Conservation (phyloP, 2,113 vertebrate species). For the Hemibagrus wyckioides region DNA sequence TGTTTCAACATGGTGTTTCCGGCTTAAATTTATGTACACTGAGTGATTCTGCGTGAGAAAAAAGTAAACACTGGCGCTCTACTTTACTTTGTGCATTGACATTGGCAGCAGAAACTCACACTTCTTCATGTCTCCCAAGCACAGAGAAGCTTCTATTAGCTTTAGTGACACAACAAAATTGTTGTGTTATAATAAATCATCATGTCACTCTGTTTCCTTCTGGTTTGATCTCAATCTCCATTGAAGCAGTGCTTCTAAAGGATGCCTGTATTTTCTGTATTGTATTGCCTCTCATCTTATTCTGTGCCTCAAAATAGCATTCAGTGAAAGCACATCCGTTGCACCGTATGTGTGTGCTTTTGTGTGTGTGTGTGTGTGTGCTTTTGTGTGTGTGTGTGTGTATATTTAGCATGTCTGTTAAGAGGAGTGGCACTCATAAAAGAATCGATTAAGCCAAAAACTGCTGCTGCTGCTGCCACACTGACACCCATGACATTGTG, state of each 20-base stretch:
- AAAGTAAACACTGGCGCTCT: conserved; percentile 25
- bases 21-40: not conserved
- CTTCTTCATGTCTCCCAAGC: not conserved
- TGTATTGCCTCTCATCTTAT: conserved; percentile 52
- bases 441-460: conserved; percentile 42
- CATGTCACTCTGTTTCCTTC: not conserved
- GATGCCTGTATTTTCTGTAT: conserved; percentile 44
- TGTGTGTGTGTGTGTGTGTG: not conserved
- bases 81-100: not conserved
- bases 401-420: conserved; percentile 52
- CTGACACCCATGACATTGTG: conserved; percentile 4
- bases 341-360: conserved; percentile 4
- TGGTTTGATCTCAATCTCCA: conserved; percentile 33
- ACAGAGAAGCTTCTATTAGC: conserved; percentile 2
- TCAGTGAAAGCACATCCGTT: conserved; percentile 47
- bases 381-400: conserved; percentile 8
- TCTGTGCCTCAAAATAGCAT: conserved; percentile 54
- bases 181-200: not conserved
- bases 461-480: conserved; percentile 6
- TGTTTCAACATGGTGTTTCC: conserved; percentile 31
- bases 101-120: not conserved
- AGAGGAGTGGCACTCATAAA: conserved; percentile 35
- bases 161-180: not conserved
- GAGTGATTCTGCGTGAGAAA: conserved; percentile 31
- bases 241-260: conserved; percentile 23